Base-by-base conservation (phyloP, 2,113 vertebrate genomes). In the Cyanoramphus novaezelandiae region DNA sequence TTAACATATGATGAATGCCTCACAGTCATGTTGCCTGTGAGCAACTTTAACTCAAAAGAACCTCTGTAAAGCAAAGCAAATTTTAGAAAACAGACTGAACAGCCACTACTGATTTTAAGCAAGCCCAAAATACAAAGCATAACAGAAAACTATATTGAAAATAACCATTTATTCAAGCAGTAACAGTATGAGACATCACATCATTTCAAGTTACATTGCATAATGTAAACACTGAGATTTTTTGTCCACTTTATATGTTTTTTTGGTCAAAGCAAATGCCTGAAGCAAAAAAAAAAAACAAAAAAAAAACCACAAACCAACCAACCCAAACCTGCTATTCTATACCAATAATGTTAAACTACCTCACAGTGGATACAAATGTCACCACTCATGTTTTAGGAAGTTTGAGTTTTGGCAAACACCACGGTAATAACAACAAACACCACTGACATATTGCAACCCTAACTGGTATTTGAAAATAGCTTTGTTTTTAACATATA, bases 341-440 rank as follows among this genome's bases (percentile, higher is more conserved):
- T 39, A 9, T 4, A 24, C 1, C 3, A 33, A 2, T n/a, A 62
- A 25, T 0, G 1, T 33, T 53, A 37, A 75, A 43, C 5, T 17
- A n/a, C 41, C 10, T 69, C 47, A 31, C 7, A 8, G 43, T 1
- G 3, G 12, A 44, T 14, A 33, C 0, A 0, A 8, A 44, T 1
- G 2, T 18, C 33, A 15, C 33, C 27, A 28, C 4, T 49, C 17
- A 2, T 2, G 21, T 31, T 74, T 50, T 31, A 28, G 15, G 63
- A 74, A 77, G 53, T 16, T 23, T n/a, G 13, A 53, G 8, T 92
- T 94, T 46, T 2, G 5, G 52, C 27, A 41, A 71, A 46, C 0
- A 3, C 10, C 33, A 64, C 0, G 1, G 69, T 31, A 91, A 50
- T 25, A 80, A 64, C 1, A 3, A 69, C 1, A 3, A 69, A 27